Evolutionary conservation across 2,888 invertebrate genomes (phyloP), one percentile per base, ranked within the genome.

Genomic region (Drosophila yooni): DNA sequence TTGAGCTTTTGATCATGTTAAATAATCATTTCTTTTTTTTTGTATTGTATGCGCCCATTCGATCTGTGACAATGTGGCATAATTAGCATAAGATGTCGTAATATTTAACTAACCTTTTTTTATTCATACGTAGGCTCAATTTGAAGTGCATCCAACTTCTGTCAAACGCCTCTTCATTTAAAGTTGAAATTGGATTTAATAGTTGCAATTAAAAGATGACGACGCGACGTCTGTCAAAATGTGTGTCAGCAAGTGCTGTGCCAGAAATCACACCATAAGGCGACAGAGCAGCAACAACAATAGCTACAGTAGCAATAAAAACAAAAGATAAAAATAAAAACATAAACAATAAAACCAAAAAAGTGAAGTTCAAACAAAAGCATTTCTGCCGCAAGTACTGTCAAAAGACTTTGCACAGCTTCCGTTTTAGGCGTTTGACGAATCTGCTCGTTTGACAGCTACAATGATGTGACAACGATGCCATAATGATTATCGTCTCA

Each of bases 341-440:
- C 79, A 78, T 21, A 15, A 21, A 21, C 21, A 46, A 46, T 21
- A 21, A 46, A 21, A 46, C 1, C 15, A 46, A 46, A 21, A 52
- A 33, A 46, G 18, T 25, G 34, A 43, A 3, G 18, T 36, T 59
- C 64, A 80, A 69, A 80, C 80, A 78, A 78, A 80, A 56, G 80
- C 63, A 48, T 21, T 64, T 51, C 51, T 54, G 40, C 31, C 51
- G 18, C 51, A 54, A 69, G 71, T 71, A 81, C 62, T 75, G 88
- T 83, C 82, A 74, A 88, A 85, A 80, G 62, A 31, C 40, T 62
- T 80, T 53, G 76, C 79, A 70, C 85, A 84, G 85, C 89, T 89
- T 85, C 89, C 89, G 85, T 87, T 88, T 83, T 64, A 54, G 77
- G 54, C 53, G 48, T 48, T 48, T 72, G 78, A 71, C 58, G 65